Percentiles rank a stretch among this genome's conserved stretches.
Evolutionary conservation across 2,797 vertebrate genomes (phyloP).

Genomic region (Tragopan temminckii): DNA sequence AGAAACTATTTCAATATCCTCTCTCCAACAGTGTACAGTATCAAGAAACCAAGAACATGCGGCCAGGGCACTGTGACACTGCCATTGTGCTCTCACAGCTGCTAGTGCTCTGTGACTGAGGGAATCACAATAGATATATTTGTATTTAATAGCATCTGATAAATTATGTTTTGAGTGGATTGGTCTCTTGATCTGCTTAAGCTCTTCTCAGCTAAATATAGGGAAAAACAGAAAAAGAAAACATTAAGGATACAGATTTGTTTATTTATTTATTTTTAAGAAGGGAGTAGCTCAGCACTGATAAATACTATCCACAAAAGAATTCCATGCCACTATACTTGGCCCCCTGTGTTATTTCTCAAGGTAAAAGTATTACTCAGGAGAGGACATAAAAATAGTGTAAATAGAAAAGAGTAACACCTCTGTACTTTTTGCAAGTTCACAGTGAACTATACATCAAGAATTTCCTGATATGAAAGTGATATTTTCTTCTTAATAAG

Average conservation of each 20-base stretch:
- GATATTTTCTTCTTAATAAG: background rate
- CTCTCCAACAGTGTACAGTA: background rate
- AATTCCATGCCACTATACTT: background rate
- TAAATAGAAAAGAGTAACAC: background rate
- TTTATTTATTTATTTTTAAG: background rate
- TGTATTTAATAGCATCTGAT: background rate
- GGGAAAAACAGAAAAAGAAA: background rate
- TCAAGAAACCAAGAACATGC: background rate
- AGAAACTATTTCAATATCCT: background rate
- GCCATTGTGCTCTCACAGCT: background rate
- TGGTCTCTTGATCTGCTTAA: background rate
- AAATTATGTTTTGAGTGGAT: background rate
- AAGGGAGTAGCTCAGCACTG: background rate
- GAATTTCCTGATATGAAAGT: background rate
- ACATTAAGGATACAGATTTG: background rate
- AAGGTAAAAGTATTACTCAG: background rate
- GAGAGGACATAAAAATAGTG: background rate
- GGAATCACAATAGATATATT: background rate
- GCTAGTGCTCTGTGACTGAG: background rate
- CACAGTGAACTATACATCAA: background rate
- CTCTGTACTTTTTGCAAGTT: background rate
- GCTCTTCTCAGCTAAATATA: background rate
- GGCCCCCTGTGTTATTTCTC: background rate
- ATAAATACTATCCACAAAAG: background rate
- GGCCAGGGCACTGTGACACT: accelerated